Evolutionary conservation across 2,113 vertebrate genomes (phyloP), one percentile per base, ranked within the genome.

Genomic region (Crotophaga sulcirostris): DNA sequence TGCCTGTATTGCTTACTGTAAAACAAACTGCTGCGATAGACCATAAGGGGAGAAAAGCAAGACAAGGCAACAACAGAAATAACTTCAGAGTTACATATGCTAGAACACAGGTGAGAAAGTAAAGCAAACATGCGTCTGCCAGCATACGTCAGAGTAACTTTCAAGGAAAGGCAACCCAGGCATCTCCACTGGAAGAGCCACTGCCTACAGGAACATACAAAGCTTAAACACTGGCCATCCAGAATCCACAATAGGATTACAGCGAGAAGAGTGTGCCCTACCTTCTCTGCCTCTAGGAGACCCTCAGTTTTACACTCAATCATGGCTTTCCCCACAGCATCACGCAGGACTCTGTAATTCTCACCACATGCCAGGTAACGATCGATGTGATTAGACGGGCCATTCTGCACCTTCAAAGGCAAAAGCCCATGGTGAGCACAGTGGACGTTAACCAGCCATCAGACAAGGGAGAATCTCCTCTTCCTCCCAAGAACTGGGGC

Each of bases 301-400:
- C n/a, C 74, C 12, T 95, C 75, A 44, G 96, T 70, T 47, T 97
- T 96, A 28, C 97, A 90, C 42, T 98, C 91, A 2, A 99, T 93
- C 76, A 99, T 36, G 40, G 96, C 98, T 34, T 85, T 97, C 72
- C 93, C 98, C 85, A 99, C 89, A 4, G 98, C 97, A 34, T 99
- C 97, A 51, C 99, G 98, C 81, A 99, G 80, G 7, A 44, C 95
- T 88, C 97, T 98, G 97, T 99, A 99, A 6, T 94, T 88, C 3
- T 97, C 44, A 0, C 99, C 99, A 5, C 98, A 98, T 2, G 98
- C 98, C 80, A 99, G 97, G 96, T 96, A 99, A 14, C 96, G 97
- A 84, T 99, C 99, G 13, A 99, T 97, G 73, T 97, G 95, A 33
- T 82, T 84, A 4, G 52, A n/a, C 11, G 98, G 89, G 60, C 98